These are phyloP conservation scores for Craniophora ligustri DNA, from an alignment of 2,888 invertebrate genomes.

Conservation along the genomic window DNA sequence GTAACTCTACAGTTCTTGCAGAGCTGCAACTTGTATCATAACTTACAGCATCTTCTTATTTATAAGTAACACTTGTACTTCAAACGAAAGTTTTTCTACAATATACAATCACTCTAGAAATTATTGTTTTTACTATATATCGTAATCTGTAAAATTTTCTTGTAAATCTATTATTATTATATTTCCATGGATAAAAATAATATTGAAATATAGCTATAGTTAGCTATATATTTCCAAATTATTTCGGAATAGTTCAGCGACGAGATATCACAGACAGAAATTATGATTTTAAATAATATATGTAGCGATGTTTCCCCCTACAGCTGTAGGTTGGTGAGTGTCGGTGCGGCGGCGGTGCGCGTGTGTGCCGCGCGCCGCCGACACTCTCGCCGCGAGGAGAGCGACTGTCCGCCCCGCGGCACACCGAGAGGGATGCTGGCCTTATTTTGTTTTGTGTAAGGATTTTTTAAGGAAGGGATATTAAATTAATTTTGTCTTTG, in stretches of 20 bases:
- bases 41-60: conserved; percentile 3
- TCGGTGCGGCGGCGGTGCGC: conserved; percentile 1
- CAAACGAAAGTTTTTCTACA: too few species aligned
- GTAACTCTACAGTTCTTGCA: neutral
- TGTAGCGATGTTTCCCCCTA: too few species aligned
- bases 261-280: too few species aligned
- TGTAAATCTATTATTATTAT: neutral
- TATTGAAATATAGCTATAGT: too few species aligned
- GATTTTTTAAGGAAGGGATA: too few species aligned
- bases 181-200: neutral
- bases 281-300: too few species aligned
- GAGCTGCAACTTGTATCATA: conserved; percentile 4
- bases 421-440: conserved; percentile 38
- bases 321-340: neutral
- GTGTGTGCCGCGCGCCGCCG: conserved; percentile 39
- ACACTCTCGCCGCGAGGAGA: conserved; percentile 62
- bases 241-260: too few species aligned
- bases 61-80: neutral
- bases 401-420: conserved; percentile 40
- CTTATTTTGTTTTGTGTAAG: neutral
- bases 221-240: too few species aligned
- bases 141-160: too few species aligned
- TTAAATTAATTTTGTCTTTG: too few species aligned
- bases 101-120: too few species aligned
- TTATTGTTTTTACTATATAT: too few species aligned